A percentile compares a stretch with the other conserved stretches of the same genome.
Conservation (phyloP, 2,888 invertebrate genomes). For the Sarcophaga carnaria region DNA sequence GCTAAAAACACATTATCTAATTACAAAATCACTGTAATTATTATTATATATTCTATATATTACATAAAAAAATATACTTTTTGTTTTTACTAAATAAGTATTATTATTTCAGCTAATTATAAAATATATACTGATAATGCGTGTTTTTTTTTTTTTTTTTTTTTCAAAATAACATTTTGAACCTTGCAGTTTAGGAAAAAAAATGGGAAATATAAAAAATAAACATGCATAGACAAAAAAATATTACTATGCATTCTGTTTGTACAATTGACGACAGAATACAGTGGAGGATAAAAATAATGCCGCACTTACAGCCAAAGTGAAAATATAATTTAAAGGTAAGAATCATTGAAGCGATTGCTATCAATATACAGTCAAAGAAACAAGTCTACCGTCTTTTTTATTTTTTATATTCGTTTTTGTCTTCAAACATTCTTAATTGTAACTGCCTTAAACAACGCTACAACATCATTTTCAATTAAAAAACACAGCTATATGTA, state of each 20-base stretch:
- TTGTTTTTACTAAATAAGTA: slow-evolving; percentile 15
- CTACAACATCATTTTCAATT: too few species aligned
- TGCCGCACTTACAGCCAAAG: too few species aligned
- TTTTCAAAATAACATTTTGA: slow-evolving; percentile 38
- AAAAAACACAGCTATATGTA: too few species aligned
- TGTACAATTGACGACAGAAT: not conserved
- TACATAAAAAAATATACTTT: slow-evolving; percentile 7
- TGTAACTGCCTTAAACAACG: too few species aligned
- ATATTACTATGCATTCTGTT: slow-evolving; percentile 25
- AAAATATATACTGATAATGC: slow-evolving; percentile 24
- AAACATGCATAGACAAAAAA: slow-evolving; percentile 6
- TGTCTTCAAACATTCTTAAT: too few species aligned
- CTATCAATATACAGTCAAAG: too few species aligned
- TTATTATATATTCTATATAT: slow-evolving; percentile 7
- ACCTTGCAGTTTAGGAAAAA: slow-evolving; percentile 35
- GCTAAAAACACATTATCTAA: slow-evolving; percentile 4
- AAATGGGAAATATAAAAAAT: not conserved
- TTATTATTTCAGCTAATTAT: slow-evolving; percentile 25
- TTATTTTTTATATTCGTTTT: too few species aligned
- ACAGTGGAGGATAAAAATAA: not conserved
- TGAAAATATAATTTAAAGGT: too few species aligned
- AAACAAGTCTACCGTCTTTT: too few species aligned
- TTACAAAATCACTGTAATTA: slow-evolving; percentile 24
- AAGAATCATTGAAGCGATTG: too few species aligned
- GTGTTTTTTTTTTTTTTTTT: slow-evolving; percentile 10